phyloP scores from a whole-genome alignment of 2,888 invertebrate species.

The Ceramica pisi region DNA sequence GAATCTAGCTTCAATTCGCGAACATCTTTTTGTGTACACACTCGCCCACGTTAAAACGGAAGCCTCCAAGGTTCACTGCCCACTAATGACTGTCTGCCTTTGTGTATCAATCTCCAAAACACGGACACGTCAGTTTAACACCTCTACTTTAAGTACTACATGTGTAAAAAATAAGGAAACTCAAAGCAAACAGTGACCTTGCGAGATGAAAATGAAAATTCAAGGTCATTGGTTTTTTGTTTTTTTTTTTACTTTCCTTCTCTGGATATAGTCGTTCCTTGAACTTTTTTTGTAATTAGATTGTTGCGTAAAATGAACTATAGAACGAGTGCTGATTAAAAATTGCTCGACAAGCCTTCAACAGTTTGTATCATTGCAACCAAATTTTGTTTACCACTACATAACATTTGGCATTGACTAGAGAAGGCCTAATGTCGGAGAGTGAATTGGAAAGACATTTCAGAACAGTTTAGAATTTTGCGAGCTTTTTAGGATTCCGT shows the following conservation, averaged over 20 bases:
- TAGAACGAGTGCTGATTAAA: not conserved
- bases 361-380: not conserved
- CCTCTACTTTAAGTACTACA: conserved; percentile 44
- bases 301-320: not conserved
- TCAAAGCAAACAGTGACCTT: conserved; percentile 53
- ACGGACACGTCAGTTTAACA: conserved; percentile 61
- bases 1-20: conserved; percentile 20
- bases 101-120: conserved; percentile 65
- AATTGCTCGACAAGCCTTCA: not conserved
- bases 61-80: conserved; percentile 76
- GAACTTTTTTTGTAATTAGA: no score
- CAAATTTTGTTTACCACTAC: no score
- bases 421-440: not conserved
- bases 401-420: not conserved
- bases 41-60: conserved; percentile 71
- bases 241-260: conserved; percentile 16
- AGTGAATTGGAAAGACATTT: not conserved
- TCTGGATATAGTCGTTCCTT: no score
- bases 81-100: conserved; percentile 67
- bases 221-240: not conserved
- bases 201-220: conserved; percentile 42
- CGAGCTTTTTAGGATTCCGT: no score
- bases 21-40: conserved; percentile 44
- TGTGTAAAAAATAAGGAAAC: conserved; percentile 52
- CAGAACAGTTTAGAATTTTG: not conserved